Evolutionary conservation across 30 jellyfish, hydroid and myxozoan genomes (phyloP).

Genomic region (Chironex yamaguchii): DNA sequence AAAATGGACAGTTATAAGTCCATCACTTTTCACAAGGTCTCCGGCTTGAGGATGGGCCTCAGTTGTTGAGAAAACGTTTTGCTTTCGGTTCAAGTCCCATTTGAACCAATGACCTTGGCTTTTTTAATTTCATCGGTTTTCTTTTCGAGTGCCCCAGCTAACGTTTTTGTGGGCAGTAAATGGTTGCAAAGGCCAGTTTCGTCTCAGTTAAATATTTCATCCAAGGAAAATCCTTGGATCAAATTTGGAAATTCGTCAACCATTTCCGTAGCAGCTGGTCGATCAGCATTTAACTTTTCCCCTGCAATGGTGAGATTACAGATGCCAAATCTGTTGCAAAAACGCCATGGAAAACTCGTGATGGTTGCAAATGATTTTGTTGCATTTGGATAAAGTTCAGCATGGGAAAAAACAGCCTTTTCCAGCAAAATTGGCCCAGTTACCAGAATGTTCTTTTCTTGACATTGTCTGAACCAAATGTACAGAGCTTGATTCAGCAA

Average conservation of each 20-base stretch:
- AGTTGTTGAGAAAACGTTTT: background rate
- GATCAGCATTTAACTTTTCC: background rate
- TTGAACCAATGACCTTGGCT: background rate
- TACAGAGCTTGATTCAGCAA: background rate
- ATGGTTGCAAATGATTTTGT: background rate
- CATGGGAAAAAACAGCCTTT: background rate
- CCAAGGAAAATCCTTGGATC: background rate
- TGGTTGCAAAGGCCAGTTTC: conserved; percentile 14
- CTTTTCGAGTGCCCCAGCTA: conserved; percentile 5
- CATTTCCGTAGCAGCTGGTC: background rate
- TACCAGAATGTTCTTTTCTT: background rate
- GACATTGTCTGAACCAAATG: background rate
- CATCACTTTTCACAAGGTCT: background rate
- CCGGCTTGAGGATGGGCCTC: background rate
- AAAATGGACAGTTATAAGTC: background rate
- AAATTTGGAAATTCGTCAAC: conserved; percentile 5
- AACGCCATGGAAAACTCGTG: background rate
- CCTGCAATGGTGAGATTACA: background rate
- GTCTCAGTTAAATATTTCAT: conserved; percentile 9
- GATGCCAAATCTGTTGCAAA: background rate
- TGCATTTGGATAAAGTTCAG: background rate
- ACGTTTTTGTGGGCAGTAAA: conserved; percentile 16
- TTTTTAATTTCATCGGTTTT: conserved; percentile 11
- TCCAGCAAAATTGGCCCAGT: background rate
- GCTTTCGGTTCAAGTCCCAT: background rate